Percentiles rank a stretch among this genome's conserved stretches.
Conservation (phyloP, 2,113 vertebrate genomes). For the Archocentrus centrarchus region DNA sequence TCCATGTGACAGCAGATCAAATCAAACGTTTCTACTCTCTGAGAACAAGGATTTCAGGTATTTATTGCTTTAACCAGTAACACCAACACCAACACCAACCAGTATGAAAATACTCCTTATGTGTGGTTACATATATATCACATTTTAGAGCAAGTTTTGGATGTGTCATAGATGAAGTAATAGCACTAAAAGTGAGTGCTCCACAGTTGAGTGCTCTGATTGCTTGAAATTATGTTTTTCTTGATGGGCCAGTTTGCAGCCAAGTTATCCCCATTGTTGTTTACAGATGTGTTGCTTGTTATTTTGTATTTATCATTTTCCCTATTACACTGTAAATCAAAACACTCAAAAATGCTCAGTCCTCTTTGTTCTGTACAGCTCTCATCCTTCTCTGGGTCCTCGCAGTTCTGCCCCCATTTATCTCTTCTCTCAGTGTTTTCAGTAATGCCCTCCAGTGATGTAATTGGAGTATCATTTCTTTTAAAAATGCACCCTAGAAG, state of each 20-base stretch:
- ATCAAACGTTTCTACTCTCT: not conserved
- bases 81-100: no score
- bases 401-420: not conserved
- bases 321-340: not conserved
- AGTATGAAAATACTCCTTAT: not conserved
- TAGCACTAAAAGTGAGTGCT: conserved; percentile 14
- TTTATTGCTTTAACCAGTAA: not conserved
- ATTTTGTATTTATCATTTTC: not conserved
- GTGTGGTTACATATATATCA: no score
- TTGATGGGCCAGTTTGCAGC: not conserved
- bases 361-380: not conserved
- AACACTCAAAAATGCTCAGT: not conserved
- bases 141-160: not conserved
- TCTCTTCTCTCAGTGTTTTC: not conserved
- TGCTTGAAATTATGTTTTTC: not conserved
- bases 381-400: not conserved
- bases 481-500: conserved; percentile 9
- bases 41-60: not conserved
- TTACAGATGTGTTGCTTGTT: not conserved
- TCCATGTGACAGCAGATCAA: no score
- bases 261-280: not conserved
- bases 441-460: not conserved
- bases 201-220: not conserved
- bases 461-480: not conserved
- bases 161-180: not conserved